Percentiles rank a stretch among this genome's conserved stretches.
phyloP scores from a whole-genome alignment of 2,888 invertebrate genomes.

The Agonopterix heracliana region DNA sequence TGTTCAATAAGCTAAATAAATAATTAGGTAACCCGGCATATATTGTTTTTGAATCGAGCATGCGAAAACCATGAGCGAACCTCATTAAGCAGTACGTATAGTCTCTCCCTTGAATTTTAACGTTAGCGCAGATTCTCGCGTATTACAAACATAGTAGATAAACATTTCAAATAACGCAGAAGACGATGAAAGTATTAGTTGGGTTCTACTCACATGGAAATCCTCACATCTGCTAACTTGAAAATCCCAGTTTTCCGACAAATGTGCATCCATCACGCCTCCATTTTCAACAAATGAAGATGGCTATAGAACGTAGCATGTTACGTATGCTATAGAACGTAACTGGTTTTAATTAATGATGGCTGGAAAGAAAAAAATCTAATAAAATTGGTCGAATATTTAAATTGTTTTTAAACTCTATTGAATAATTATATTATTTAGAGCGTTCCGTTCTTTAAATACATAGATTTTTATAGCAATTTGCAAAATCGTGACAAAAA shows the following conservation, averaged over 20 bases:
- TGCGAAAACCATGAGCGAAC: constrained; percentile 45
- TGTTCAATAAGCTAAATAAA: background rate
- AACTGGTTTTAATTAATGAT: constrained; percentile 10
- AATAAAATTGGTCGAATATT: no score
- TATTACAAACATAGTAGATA: constrained; percentile 25
- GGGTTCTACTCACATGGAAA: constrained; percentile 44
- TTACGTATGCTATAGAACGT: constrained; percentile 20
- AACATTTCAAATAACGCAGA: constrained; percentile 33
- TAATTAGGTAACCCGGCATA: background rate
- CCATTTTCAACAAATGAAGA: constrained; percentile 75
- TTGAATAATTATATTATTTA: no score
- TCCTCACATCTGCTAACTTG: constrained; percentile 57
- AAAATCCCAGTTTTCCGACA: constrained; percentile 59
- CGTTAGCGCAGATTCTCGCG: constrained; percentile 30
- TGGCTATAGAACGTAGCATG: constrained; percentile 37
- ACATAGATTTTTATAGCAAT: no score
- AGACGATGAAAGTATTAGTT: constrained; percentile 43
- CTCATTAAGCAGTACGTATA: constrained; percentile 44
- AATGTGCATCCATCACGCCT: constrained; percentile 65
- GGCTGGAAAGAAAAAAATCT: background rate
- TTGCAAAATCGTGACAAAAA: no score
- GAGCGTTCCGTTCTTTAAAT: no score
- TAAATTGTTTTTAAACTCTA: no score
- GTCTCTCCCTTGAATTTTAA: constrained; percentile 72
- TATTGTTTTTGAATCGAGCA: constrained; percentile 33